Base-by-base conservation (phyloP, 1,140 invertebrate species). In the Nixonia krombeini region DNA sequence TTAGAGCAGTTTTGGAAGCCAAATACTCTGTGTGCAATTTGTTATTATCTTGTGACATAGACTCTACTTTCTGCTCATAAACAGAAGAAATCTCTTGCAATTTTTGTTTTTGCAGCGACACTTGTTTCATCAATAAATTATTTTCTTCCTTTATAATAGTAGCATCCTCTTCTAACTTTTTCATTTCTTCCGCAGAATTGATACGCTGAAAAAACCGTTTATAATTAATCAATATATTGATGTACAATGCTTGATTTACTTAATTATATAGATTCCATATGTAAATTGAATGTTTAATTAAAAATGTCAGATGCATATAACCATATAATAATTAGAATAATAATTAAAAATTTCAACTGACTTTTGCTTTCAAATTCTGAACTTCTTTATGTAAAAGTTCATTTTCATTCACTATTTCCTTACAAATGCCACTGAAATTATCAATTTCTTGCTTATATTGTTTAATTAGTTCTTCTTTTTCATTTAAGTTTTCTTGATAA, bases 391-490 rank as follows among this genome's bases (percentile, higher is more conserved):
- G 86, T 41, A 91, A 74, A 3, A 70, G 70, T 53, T 90, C 88
- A 74, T 92, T 92, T 74, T 92, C 90, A 15, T 76, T 78, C 1
- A 90, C 59, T 25, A 91, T 80, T 49, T 88, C 85, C 73, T 90
- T 90, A 21, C 88, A 80, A 75, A 87, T 88, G 1, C 81, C 84
- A 29, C 88, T 87, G 64, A 91, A 91, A n/a, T 83, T 71, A 15
- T 89, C 86, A 29, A 91, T 84, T 71, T 90, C 87, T 1, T 79
- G 72, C 63, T 88, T 88, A 45, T 90, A 91, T 49, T 87, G 85
- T 4, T 82, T 71, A 37, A 92, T 87, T 15, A 91, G 81, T 15
- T 90, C 86, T 13, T 90, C 87, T 74, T 91, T 92, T 70, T 92
- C 91, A 1, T 73, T 75, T 9, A 92, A 75, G 12, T 87, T 88